A percentile compares a stretch with the other conserved stretches of the same genome.
These are phyloP conservation scores for Rotaria sp. DNA, from an alignment of 2,888 invertebrate genomes.

Conservation along the genomic window DNA sequence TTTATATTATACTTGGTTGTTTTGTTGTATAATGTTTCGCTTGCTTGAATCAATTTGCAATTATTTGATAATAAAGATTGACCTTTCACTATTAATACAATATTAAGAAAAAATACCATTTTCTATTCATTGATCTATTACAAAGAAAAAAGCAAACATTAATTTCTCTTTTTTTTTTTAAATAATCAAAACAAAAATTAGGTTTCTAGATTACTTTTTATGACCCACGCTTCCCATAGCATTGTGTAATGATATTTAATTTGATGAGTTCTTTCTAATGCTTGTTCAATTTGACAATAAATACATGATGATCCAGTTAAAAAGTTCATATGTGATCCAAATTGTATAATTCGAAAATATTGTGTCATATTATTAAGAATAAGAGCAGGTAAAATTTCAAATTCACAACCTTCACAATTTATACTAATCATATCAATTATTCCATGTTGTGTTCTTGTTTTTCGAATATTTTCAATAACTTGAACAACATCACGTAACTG, in stretches of 20 bases:
- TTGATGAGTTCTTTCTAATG: neutral
- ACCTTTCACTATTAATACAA: too few relatives aligned
- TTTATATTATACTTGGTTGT: too few relatives aligned
- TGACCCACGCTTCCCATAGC: neutral
- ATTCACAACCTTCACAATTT: constrained; percentile 25
- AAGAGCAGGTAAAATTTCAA: neutral
- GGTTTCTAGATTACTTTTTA: neutral
- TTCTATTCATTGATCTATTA: too few relatives aligned
- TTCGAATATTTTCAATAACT: neutral
- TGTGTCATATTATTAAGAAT: neutral
- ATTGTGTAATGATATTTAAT: neutral
- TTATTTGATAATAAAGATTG: too few relatives aligned
- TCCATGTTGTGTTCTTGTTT: neutral
- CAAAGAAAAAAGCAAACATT: too few relatives aligned
- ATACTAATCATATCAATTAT: neutral
- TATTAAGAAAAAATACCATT: too few relatives aligned
- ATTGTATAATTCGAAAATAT: constrained; percentile 21
- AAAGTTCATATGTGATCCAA: neutral
- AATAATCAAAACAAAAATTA: neutral
- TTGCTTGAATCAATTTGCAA: too few relatives aligned
- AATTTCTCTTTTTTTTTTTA: too few relatives aligned
- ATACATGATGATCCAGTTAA: neutral
- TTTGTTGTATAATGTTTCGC: too few relatives aligned
- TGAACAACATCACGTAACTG: neutral
- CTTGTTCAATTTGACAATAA: constrained; percentile 11